These are phyloP conservation scores for Tetramorium parvispinum DNA, from an alignment of 1,140 invertebrate species.

Conservation along the genomic window DNA sequence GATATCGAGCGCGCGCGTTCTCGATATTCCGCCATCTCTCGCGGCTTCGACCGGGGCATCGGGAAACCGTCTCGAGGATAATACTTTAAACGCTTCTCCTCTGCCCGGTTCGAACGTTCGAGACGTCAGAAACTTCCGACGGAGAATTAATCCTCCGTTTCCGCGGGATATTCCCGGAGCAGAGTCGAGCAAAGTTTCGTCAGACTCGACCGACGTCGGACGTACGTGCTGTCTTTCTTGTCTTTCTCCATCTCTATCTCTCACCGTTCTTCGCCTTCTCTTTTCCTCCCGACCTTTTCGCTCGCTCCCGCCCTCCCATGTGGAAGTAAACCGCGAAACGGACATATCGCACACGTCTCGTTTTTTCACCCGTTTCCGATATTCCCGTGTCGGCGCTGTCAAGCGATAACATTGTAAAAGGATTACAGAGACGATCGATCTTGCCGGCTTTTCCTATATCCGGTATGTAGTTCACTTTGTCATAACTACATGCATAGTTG, in stretches of 20 bases:
- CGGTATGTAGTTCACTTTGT: constrained; percentile 56
- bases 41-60: constrained; percentile 67
- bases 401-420: constrained; percentile 63
- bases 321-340: constrained; percentile 60
- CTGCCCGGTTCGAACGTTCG: constrained; percentile 67
- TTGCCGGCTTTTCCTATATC: constrained; percentile 53
- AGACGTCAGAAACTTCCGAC: constrained; percentile 77
- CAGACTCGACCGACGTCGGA: constrained; percentile 72
- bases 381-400: constrained; percentile 62
- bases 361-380: constrained; percentile 72
- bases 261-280: constrained; percentile 1
- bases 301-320: constrained; percentile 31
- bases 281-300: constrained; percentile 17
- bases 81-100: constrained; percentile 78
- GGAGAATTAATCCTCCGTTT: constrained; percentile 79
- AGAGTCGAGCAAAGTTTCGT: constrained; percentile 79
- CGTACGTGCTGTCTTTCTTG: constrained; percentile 57
- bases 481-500: constrained; percentile 38
- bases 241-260: constrained; percentile 52
- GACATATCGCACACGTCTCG: constrained; percentile 56
- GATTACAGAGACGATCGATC: constrained; percentile 54
- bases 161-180: constrained; percentile 80
- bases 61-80: constrained; percentile 75
- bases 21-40: constrained; percentile 67
- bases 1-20: constrained; percentile 61